Base-by-base conservation (phyloP, 2,797 vertebrate species). In the Paramormyrops hopkinsi region DNA sequence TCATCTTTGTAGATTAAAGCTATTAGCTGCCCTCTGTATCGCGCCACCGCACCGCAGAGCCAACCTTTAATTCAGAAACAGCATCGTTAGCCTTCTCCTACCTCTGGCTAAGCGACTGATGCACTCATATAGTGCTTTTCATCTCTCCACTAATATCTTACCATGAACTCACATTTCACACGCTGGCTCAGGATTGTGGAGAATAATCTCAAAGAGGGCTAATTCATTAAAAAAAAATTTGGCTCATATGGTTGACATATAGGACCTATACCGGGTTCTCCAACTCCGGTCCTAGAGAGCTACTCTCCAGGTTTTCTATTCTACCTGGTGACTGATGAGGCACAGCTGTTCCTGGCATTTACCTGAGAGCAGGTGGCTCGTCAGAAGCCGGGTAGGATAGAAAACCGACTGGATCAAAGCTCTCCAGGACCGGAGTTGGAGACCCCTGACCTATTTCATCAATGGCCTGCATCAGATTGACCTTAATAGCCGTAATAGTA, bases 1-100 rank as follows among this genome's bases (percentile, higher is more conserved):
- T 79, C 73, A 79, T 79, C 73, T 79, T 79, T 46, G 73, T 79
- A 79, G 73, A 41, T 79, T 79, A 79, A 79, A 79, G 41, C 73
- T 44, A 79, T 79, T 79, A 46, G 19, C 73, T 79, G 73, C n/a
- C 19, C 41, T 79, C 37, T 0, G 73, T 44, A n/a, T 19, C 37
- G 37, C 37, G 5, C 4, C 37, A 37, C 37, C 1, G 37, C 41
- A 46, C 73, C 41, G 73, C 37, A 46, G 73, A 14, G 33, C 19
- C 73, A n/a, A n/a, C 17, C 73, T 41, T 79, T 46, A 44, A 79
- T 79, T 79, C 73, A 79, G 73, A 79, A 79, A 79, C 5, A 19
- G 37, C 73, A 79, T 79, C 73, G 19, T 79, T 79, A 79, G 73
- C 14, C 6, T 44, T n/a, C 17, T 44, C 37, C 73, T 46, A 41